Evolutionary conservation across 2,797 vertebrate genomes (phyloP), one percentile per base, ranked within the genome.

Genomic region (Sebastes trivittatus): DNA sequence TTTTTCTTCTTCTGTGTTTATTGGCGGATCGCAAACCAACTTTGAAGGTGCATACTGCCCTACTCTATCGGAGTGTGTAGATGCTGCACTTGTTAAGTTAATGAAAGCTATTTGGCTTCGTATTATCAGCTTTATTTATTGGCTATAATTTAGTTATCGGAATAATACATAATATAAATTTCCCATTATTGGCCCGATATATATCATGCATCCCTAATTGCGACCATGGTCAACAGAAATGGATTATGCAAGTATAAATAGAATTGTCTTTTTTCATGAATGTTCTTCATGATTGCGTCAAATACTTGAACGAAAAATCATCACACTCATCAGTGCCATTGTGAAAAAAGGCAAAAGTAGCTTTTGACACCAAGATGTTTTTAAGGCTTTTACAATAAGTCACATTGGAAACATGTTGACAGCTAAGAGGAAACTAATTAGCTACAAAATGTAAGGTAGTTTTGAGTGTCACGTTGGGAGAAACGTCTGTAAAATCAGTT

Each of bases 381-480:
- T 38, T 11, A 56, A 54, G 30, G 60, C 30, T 67, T 69, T 46
- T 30, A 56, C n/a, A 75, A 42, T 22, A 65, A 56, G 27, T 49
- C 55, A 69, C 18, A 14, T 11, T 52, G 14, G 25, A 59, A 20
- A 68, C 66, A 64, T 23, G 36, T 38, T 29, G 29, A 65, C 52
- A 30, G 49, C 32, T 69, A 59, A 29, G 1, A 72, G 10, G 56
- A 61, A 74, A 83, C 69, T 63, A 87, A 62, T 63, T 30, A 64
- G 10, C 66, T 68, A 72, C 59, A 61, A 71, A 77, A 71, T 56
- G 22, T 61, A 83, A 94, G 91, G 90, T 90, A 91, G 92, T 82
- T 82, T 78, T 52, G 22, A 84, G 72, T 90, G 88, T 92, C 76
- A 73, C 1, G 88, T 87, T 86, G 90, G 92, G 88, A 89, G 91